Conservation (phyloP, 2,113 vertebrate species). For the Trematocara variabile region DNA sequence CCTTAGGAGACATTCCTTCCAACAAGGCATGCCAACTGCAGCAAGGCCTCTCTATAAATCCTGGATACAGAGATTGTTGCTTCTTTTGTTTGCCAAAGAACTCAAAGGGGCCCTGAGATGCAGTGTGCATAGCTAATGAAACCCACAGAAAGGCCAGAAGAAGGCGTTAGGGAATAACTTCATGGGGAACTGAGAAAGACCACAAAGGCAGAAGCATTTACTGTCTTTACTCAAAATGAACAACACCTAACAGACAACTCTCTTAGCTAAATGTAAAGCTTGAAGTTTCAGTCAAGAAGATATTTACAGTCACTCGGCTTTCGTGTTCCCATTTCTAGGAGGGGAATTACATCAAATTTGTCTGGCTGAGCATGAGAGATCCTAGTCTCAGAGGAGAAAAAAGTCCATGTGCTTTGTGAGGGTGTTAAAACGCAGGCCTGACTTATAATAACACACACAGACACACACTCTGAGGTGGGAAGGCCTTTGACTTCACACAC, state of each 20-base stretch:
- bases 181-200: slow-evolving; percentile 30
- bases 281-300: neutral
- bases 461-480: neutral
- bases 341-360: neutral
- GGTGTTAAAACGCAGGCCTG: slow-evolving; percentile 16
- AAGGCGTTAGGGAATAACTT: slow-evolving; percentile 8
- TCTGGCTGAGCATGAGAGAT: neutral
- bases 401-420: neutral
- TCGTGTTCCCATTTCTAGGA: neutral
- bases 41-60: slow-evolving; percentile 41
- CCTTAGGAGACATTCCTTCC: slow-evolving; percentile 9
- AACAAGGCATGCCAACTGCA: neutral
- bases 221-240: neutral
- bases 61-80: slow-evolving; percentile 41
- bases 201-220: neutral
- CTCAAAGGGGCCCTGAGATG: slow-evolving; percentile 39
- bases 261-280: neutral
- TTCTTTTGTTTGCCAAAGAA: slow-evolving; percentile 50
- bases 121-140: slow-evolving; percentile 59
- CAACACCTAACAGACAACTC: neutral
- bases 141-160: slow-evolving; percentile 4
- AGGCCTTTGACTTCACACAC: slow-evolving; percentile 25
- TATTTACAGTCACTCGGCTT: neutral
- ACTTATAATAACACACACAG: slow-evolving; percentile 22
- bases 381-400: neutral